phyloP scores from a whole-genome alignment of 2,113 vertebrate genomes.

The Pangasianodon gigas region DNA sequence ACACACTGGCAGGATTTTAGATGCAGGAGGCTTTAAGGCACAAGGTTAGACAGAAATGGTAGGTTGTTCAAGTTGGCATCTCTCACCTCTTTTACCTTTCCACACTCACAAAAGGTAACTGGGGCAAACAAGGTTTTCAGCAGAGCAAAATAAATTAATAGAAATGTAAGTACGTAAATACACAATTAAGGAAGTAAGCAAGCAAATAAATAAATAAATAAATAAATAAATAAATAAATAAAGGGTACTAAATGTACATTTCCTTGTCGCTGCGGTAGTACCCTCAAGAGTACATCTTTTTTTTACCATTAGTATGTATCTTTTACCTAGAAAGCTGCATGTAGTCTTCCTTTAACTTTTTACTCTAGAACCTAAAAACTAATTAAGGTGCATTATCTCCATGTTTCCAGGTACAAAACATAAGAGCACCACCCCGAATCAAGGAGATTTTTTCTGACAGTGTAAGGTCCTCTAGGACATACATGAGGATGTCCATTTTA shows the following conservation, averaged over 20 bases:
- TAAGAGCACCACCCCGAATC: not conserved
- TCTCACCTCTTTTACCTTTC: not conserved
- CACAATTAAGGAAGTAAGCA: not conserved
- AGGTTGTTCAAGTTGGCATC: not conserved
- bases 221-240: not conserved
- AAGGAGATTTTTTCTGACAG: not conserved
- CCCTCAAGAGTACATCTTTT: not conserved
- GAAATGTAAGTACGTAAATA: not conserved
- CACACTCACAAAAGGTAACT: not conserved
- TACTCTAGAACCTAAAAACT: not conserved
- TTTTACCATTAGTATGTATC: not conserved
- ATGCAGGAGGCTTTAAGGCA: not conserved
- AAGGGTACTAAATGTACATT: not conserved
- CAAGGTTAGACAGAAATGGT: not conserved
- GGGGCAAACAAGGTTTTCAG: not conserved
- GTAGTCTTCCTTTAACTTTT: not conserved
- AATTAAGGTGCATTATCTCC: not conserved
- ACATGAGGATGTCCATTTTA: not conserved
- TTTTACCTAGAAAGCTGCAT: not conserved
- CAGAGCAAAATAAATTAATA: no score
- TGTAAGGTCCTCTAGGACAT: not conserved
- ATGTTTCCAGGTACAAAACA: not conserved
- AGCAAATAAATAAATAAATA: not conserved
- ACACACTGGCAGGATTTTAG: not conserved
- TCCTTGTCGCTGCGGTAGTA: not conserved